phyloP scores from a whole-genome alignment of 1,140 invertebrate species.

The Drosophila yakuba region DNA sequence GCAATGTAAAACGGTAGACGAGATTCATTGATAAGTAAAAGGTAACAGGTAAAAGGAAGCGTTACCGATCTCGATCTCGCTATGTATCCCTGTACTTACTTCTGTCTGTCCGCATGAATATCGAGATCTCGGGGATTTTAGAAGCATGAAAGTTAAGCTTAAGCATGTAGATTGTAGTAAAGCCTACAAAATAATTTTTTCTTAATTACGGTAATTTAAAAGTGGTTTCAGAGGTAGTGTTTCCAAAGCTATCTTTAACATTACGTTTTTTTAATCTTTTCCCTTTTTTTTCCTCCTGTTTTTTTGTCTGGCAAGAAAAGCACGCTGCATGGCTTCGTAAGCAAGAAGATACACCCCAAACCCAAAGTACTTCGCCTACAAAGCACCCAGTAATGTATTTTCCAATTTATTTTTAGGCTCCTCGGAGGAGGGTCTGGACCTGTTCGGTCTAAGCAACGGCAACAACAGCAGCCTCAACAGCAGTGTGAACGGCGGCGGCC shows the following conservation, averaged over 20 bases:
- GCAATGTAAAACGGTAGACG: too few species aligned
- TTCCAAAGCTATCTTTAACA: not conserved
- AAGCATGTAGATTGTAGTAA: too few species aligned
- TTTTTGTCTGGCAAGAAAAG: slow-evolving; percentile 76
- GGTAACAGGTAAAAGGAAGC: too few species aligned
- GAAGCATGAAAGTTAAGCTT: too few species aligned
- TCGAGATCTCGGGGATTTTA: too few species aligned
- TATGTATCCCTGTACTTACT: too few species aligned
- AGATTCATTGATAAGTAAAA: too few species aligned
- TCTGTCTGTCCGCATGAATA: too few species aligned
- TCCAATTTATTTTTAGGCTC: slow-evolving; percentile 85
- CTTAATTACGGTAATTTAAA: too few species aligned
- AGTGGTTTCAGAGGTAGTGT: not conserved
- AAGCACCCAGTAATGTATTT: slow-evolving; percentile 3
- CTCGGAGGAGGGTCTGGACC: slow-evolving; percentile 90
- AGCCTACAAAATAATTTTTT: too few species aligned
- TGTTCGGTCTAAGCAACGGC: slow-evolving; percentile 86
- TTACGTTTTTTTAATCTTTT: not conserved
- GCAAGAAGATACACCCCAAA: slow-evolving; percentile 18
- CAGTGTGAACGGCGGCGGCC: slow-evolving; percentile 64
- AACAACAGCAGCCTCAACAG: slow-evolving; percentile 85
- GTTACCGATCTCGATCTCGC: too few species aligned
- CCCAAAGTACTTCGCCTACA: not conserved
- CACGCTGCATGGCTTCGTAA: slow-evolving; percentile 71
- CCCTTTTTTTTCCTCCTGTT: slow-evolving; percentile 23